Conservation (phyloP, 2,797 vertebrate species). For the Rhinogobio ventralis region DNA sequence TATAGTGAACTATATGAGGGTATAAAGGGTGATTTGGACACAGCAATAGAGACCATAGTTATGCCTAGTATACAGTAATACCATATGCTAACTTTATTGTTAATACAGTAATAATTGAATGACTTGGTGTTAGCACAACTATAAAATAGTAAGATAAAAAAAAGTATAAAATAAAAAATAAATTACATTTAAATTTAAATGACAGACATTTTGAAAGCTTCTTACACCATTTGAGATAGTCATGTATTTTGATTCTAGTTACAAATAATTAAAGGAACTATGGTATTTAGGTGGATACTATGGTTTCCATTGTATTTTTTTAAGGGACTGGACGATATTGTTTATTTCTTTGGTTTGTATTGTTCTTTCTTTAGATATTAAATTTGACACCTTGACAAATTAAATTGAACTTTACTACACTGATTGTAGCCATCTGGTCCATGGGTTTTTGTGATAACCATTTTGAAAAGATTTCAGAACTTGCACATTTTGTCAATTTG, state of each 20-base stretch:
- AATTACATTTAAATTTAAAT: too few species aligned
- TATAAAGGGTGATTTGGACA: background rate
- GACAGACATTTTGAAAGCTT: background rate
- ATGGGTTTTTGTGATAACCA: background rate
- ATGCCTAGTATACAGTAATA: background rate
- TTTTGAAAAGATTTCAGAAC: background rate
- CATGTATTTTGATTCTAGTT: background rate
- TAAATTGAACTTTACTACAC: background rate
- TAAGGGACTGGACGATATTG: background rate
- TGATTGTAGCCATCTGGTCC: background rate
- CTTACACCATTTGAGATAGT: constrained; percentile 1
- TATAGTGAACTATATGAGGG: too few species aligned
- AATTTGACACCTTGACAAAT: too few species aligned
- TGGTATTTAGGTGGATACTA: background rate
- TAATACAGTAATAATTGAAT: background rate
- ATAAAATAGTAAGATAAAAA: background rate
- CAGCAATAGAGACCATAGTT: background rate
- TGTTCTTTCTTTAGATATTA: constrained; percentile 10
- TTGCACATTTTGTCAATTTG: background rate
- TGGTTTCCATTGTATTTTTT: background rate
- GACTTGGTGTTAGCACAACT: background rate
- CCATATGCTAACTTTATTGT: background rate
- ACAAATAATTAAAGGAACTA: background rate
- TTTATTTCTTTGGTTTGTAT: background rate
- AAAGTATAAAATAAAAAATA: too few species aligned